These are phyloP conservation scores for Trilocha varians DNA, from an alignment of 2,888 invertebrate species.

Conservation along the genomic window DNA sequence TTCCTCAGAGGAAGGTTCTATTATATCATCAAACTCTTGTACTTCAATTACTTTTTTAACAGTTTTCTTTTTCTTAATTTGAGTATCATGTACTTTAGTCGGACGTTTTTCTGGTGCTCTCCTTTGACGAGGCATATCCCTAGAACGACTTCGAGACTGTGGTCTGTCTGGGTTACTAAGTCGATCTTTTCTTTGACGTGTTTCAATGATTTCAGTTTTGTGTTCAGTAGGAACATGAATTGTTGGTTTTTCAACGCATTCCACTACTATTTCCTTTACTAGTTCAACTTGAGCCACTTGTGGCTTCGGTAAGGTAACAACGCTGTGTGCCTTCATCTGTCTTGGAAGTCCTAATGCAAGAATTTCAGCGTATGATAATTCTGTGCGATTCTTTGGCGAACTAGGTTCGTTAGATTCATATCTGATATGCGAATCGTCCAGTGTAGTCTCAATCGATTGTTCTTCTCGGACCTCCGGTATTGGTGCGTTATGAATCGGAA, in stretches of 20 bases:
- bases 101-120: slow-evolving; percentile 52
- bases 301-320: slow-evolving; percentile 44
- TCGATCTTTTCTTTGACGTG: slow-evolving; percentile 22
- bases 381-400: slow-evolving; percentile 55
- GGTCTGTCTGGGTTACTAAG: slow-evolving; percentile 34
- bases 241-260: slow-evolving; percentile 37
- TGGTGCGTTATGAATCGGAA: neutral
- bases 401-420: neutral
- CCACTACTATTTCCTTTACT: slow-evolving; percentile 45
- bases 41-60: slow-evolving; percentile 56
- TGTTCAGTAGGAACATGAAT: slow-evolving; percentile 26
- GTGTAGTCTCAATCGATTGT: slow-evolving; percentile 20
- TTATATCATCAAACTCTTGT: slow-evolving; percentile 50
- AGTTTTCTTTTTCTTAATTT: slow-evolving; percentile 47
- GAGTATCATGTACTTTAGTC: slow-evolving; percentile 45
- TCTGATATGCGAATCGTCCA: slow-evolving; percentile 14
- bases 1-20: slow-evolving; percentile 15
- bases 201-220: slow-evolving; percentile 26
- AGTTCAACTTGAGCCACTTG: slow-evolving; percentile 55
- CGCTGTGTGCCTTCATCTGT: slow-evolving; percentile 33
- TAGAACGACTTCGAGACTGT: slow-evolving; percentile 45
- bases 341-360: slow-evolving; percentile 76
- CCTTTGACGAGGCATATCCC: slow-evolving; percentile 53
- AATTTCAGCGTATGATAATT: slow-evolving; percentile 81
- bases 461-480: neutral